These are phyloP conservation scores for Scytalopus superciliaris DNA, from an alignment of 2,113 vertebrate genomes.

Conservation along the genomic window DNA sequence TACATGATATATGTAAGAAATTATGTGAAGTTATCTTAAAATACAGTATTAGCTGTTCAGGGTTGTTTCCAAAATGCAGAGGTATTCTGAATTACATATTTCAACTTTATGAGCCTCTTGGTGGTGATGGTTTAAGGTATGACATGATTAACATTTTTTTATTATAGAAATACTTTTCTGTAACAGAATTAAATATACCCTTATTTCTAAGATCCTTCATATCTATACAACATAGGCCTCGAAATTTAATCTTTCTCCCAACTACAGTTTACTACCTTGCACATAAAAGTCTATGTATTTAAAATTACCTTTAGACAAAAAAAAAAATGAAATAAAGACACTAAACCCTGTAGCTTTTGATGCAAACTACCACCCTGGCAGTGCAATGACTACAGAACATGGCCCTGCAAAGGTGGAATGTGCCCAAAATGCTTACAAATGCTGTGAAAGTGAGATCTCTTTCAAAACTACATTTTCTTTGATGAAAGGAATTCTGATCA, in stretches of 20 bases:
- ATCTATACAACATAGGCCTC: not conserved
- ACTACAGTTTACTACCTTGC: not conserved
- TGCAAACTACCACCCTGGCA: not conserved
- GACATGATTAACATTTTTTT: not conserved
- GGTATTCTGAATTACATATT: not conserved
- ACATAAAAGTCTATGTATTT: not conserved
- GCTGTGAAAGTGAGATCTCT: not conserved
- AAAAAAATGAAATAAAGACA: not conserved
- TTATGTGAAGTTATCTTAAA: not conserved
- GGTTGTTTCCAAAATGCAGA: not conserved
- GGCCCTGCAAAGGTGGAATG: not conserved
- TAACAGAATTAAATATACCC: not conserved
- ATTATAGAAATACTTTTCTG: not conserved
- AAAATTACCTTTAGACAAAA: not conserved
- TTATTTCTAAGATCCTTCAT: not conserved
- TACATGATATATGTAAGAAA: not conserved
- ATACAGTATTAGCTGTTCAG: not conserved
- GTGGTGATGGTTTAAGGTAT: not conserved
- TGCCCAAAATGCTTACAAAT: not conserved
- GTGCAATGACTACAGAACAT: not conserved
- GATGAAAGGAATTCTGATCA: not conserved
- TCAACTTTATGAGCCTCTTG: not conserved
- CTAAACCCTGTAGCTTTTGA: not conserved
- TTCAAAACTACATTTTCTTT: not conserved
- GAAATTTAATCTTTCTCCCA: not conserved